Evolutionary conservation across 2,113 vertebrate species (phyloP).

Genomic region (Progne subis): DNA sequence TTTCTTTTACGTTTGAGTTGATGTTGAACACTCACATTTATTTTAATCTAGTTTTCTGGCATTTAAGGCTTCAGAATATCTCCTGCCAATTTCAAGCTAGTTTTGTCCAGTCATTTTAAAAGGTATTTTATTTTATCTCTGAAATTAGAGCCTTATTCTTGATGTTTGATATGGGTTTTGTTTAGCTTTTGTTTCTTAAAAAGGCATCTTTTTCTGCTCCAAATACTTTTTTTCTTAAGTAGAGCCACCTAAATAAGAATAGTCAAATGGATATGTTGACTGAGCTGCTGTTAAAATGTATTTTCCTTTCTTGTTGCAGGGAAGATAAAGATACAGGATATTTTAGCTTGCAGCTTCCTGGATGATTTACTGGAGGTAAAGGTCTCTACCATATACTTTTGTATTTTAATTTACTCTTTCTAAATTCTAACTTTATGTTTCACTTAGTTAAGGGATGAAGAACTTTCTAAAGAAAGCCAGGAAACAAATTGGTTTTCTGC

Average conservation of each 20-base stretch:
- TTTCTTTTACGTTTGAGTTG: not conserved
- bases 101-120: not conserved
- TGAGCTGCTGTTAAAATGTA: not conserved
- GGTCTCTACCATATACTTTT: not conserved
- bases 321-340: constrained; percentile 99
- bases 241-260: not conserved
- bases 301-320: constrained; percentile 75
- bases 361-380: constrained; percentile 95
- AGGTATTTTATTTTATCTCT: not conserved
- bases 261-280: not conserved
- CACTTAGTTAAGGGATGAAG: constrained; percentile 92
- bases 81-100: not conserved
- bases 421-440: constrained; percentile 60
- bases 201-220: not conserved
- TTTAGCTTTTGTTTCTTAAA: not conserved
- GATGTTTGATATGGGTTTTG: not conserved
- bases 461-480: constrained; percentile 97
- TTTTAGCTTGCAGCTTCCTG: constrained; percentile 96
- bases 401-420: constrained; percentile 19
- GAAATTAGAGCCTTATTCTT: not conserved
- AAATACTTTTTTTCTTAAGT: not conserved
- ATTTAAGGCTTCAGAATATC: not conserved
- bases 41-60: not conserved
- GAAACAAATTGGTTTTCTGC: constrained; percentile 99
- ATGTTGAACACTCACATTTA: not conserved